phyloP scores from a whole-genome alignment of 2,113 vertebrate genomes.

The Gorsachius goisagi region DNA sequence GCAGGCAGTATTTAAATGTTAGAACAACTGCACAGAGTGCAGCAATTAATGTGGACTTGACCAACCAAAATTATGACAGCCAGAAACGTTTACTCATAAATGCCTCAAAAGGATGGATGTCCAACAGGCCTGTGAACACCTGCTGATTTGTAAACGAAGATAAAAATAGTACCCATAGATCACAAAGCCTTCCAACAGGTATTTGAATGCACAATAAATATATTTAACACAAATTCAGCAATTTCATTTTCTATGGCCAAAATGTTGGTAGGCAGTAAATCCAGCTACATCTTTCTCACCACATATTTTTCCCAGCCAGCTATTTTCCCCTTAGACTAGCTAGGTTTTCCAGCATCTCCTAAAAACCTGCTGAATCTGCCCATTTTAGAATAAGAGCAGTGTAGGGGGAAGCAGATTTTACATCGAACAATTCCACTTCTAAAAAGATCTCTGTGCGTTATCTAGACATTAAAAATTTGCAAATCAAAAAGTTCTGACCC shows the following conservation, averaged over 20 bases:
- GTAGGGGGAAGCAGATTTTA: background rate
- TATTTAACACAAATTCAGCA: background rate
- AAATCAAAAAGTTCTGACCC: background rate
- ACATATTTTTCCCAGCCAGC: rapidly evolving
- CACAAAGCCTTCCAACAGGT: background rate
- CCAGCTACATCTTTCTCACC: background rate
- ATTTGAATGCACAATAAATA: background rate
- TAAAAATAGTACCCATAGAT: constrained; percentile 17
- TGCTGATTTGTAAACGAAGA: constrained; percentile 21
- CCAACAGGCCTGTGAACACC: background rate
- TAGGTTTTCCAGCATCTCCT: background rate
- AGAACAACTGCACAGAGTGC: background rate
- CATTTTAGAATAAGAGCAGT: background rate
- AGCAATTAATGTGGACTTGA: constrained; percentile 19
- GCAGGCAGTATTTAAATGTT: constrained; percentile 18
- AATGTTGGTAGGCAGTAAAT: background rate
- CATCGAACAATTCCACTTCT: background rate
- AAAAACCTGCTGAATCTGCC: background rate
- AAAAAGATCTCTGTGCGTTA: background rate
- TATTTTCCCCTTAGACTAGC: background rate
- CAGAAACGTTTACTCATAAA: background rate
- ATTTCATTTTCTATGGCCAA: background rate
- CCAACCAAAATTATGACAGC: background rate
- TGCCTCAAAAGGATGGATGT: constrained; percentile 6
- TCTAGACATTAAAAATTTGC: background rate